These are phyloP conservation scores for Drepana arcuata DNA, from an alignment of 1,140 invertebrate species.

Conservation along the genomic window DNA sequence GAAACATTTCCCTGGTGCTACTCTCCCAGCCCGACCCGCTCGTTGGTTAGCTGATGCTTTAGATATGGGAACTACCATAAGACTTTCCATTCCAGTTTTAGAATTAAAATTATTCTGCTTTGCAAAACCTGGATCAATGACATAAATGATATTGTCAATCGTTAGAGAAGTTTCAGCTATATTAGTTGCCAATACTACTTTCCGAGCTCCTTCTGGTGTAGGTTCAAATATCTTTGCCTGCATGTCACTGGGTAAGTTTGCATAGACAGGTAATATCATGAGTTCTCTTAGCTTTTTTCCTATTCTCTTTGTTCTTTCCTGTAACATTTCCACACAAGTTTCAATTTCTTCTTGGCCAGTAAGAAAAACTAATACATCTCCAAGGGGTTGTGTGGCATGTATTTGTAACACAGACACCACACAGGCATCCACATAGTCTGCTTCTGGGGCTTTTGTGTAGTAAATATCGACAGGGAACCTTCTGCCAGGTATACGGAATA, in stretches of 20 bases:
- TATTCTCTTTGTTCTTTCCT: conserved; percentile 90
- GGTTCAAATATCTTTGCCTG: conserved; percentile 98
- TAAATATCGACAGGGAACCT: conserved; percentile 95
- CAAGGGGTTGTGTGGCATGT: conserved; percentile 94
- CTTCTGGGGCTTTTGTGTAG: conserved; percentile 99
- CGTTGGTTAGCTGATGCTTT: conserved; percentile 97
- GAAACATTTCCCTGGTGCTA: conserved; percentile 98
- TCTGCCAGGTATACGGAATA: conserved; percentile 95
- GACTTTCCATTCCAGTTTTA: conserved; percentile 97
- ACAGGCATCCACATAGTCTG: conserved; percentile 98
- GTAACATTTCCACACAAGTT: conserved; percentile 93
- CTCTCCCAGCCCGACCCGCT: conserved; percentile 92
- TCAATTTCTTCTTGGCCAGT: conserved; percentile 98
- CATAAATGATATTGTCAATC: conserved; percentile 99
- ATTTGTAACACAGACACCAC: conserved; percentile 98
- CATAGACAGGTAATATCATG: conserved; percentile 96
- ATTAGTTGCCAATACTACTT: conserved; percentile 98
- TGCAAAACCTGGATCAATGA: conserved; percentile 99
- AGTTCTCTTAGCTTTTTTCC: conserved; percentile 95
- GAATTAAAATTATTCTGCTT: conserved; percentile 99
- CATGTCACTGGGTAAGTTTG: conserved; percentile 98
- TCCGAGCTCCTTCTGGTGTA: conserved; percentile 94
- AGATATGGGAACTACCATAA: conserved; percentile 98
- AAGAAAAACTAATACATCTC: conserved; percentile 97
- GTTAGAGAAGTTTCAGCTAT: conserved; percentile 99